Percentiles rank a stretch among this genome's conserved stretches.
These are phyloP conservation scores for Drosophila limbata DNA, from an alignment of 2,888 invertebrate species.

Conservation along the genomic window DNA sequence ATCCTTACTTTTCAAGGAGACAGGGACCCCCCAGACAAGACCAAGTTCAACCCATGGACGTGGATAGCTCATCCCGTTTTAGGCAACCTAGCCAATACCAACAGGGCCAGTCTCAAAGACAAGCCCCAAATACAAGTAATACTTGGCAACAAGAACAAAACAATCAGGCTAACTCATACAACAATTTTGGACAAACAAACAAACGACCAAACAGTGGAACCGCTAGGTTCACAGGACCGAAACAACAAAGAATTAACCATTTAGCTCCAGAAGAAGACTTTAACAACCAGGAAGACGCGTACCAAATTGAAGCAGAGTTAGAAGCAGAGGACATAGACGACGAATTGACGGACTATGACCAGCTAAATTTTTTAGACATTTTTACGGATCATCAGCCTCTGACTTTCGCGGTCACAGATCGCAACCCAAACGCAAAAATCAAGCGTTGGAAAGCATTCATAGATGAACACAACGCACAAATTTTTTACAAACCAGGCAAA, in stretches of 20 bases:
- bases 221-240: neutral
- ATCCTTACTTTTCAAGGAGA: neutral
- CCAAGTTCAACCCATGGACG: too few species aligned
- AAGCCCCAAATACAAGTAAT: neutral
- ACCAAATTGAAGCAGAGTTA: neutral
- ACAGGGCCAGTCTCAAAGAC: neutral
- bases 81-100: too few species aligned
- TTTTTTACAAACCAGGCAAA: too few species aligned
- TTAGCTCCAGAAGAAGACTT: neutral
- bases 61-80: too few species aligned
- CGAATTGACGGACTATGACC: neutral
- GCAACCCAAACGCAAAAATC: too few species aligned
- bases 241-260: neutral
- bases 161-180: neutral
- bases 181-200: neutral
- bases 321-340: neutral
- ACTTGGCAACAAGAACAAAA: neutral
- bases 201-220: slow-evolving; percentile 11
- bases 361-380: slow-evolving; percentile 10
- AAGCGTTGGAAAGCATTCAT: too few species aligned
- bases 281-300: neutral
- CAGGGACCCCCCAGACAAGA: too few species aligned
- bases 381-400: too few species aligned
- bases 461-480: too few species aligned
- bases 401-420: too few species aligned